A percentile compares a stretch with the other conserved stretches of the same genome.
These are phyloP conservation scores for Heliconius hortense DNA, from an alignment of 2,888 invertebrate species.

Conservation along the genomic window DNA sequence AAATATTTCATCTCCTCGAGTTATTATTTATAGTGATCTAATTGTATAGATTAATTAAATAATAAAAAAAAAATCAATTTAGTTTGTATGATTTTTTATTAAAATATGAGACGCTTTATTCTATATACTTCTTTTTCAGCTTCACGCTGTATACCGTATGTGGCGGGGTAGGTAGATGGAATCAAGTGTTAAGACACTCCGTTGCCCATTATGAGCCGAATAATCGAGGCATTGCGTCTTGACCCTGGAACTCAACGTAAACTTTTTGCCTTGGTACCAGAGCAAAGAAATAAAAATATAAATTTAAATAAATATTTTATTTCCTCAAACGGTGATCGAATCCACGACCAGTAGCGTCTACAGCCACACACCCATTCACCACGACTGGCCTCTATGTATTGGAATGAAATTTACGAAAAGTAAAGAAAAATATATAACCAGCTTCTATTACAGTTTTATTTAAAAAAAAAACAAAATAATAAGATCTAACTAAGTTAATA, in stretches of 20 bases:
- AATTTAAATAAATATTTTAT: not conserved
- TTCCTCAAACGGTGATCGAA: not conserved
- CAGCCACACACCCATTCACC: no score
- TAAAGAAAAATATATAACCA: not conserved
- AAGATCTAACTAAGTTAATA: not conserved
- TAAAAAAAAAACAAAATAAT: not conserved
- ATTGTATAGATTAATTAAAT: no score
- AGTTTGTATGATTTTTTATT: no score
- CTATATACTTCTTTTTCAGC: no score
- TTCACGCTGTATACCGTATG: no score
- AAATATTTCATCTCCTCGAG: no score
- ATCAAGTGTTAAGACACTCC: no score
- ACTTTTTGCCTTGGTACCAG: not conserved
- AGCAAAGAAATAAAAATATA: not conserved
- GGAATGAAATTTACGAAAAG: not conserved
- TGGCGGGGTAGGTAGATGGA: no score
- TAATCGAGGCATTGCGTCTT: not conserved
- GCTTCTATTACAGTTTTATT: no score
- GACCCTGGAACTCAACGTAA: not conserved
- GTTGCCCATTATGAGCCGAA: not conserved
- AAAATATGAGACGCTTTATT: no score
- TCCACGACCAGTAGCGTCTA: not conserved
- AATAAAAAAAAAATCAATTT: no score
- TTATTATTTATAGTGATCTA: no score
- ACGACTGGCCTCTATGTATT: not conserved